phyloP scores from a whole-genome alignment of 2,888 invertebrate species.

The Cistogaster globosa region DNA sequence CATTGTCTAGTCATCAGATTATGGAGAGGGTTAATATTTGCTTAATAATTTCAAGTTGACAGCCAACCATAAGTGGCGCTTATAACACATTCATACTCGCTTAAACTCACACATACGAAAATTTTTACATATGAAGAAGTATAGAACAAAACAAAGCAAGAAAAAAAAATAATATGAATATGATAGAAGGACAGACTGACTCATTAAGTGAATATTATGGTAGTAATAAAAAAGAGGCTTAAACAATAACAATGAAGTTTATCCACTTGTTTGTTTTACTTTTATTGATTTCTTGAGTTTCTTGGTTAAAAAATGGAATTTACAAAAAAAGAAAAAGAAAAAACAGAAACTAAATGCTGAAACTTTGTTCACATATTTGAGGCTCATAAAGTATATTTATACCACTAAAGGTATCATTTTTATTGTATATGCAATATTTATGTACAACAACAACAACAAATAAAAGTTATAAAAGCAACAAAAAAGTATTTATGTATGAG shows the following conservation, averaged over 20 bases:
- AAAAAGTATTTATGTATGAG: slow-evolving; percentile 60
- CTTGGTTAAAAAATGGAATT: slow-evolving; percentile 51
- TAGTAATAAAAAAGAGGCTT: slow-evolving; percentile 60
- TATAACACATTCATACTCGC: slow-evolving; percentile 73
- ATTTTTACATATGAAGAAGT: slow-evolving; percentile 4
- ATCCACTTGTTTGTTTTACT: slow-evolving; percentile 74
- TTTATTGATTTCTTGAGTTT: slow-evolving; percentile 68
- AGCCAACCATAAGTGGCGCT: slow-evolving; percentile 81
- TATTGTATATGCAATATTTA: slow-evolving; percentile 42
- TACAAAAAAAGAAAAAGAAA: slow-evolving; percentile 21
- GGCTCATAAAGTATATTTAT: slow-evolving; percentile 62
- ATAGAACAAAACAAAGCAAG: too few species aligned
- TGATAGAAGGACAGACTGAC: neutral
- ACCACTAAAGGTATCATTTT: slow-evolving; percentile 60
- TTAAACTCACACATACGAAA: slow-evolving; percentile 12
- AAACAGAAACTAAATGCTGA: slow-evolving; percentile 27
- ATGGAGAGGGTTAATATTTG: slow-evolving; percentile 82
- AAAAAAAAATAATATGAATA: neutral
- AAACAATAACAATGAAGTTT: slow-evolving; percentile 67
- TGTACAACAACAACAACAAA: slow-evolving; percentile 68
- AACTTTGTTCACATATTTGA: slow-evolving; percentile 55
- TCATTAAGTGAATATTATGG: slow-evolving; percentile 41
- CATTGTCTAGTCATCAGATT: slow-evolving; percentile 63
- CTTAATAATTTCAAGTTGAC: slow-evolving; percentile 82
- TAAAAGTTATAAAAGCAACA: slow-evolving; percentile 62